Percentiles rank a stretch among this genome's conserved stretches.
phyloP scores from a whole-genome alignment of 2,113 vertebrate genomes.

The Vulpes lagopus region DNA sequence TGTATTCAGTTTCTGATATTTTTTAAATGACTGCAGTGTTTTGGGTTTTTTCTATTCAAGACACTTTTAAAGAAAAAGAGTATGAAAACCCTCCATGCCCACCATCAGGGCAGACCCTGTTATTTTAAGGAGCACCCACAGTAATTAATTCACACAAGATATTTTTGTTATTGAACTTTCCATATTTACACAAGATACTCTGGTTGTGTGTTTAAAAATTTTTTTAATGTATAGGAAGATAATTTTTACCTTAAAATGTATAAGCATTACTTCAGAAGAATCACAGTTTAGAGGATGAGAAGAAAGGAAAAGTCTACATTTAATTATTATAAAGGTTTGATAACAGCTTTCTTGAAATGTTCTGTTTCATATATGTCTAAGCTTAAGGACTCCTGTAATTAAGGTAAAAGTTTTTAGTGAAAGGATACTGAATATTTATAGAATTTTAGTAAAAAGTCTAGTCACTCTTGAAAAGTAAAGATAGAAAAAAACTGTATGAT shows the following conservation, averaged over 20 bases:
- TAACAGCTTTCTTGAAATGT: neutral
- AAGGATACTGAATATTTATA: slow-evolving; percentile 15
- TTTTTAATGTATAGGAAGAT: neutral
- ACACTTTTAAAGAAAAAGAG: neutral
- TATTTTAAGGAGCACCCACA: neutral
- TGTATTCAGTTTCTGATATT: slow-evolving; percentile 32
- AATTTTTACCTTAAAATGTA: slow-evolving; percentile 15
- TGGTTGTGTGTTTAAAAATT: neutral
- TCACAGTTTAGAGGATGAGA: neutral
- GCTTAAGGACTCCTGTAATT: slow-evolving; percentile 3
- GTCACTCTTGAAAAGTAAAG: slow-evolving; percentile 18
- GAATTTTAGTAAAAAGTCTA: neutral
- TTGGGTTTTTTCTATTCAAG: neutral
- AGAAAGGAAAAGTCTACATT: neutral
- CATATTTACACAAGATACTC: neutral
- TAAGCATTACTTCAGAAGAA: slow-evolving; percentile 13
- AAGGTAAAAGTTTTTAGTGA: slow-evolving; percentile 24
- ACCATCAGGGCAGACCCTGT: neutral
- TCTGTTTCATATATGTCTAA: neutral
- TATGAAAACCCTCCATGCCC: neutral
- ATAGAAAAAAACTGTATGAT: neutral
- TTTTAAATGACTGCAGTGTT: neutral
- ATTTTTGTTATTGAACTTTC: neutral
- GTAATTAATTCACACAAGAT: neutral
- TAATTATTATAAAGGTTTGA: neutral